Conservation (phyloP, 2,888 invertebrate species). For the Euproctis similis region DNA sequence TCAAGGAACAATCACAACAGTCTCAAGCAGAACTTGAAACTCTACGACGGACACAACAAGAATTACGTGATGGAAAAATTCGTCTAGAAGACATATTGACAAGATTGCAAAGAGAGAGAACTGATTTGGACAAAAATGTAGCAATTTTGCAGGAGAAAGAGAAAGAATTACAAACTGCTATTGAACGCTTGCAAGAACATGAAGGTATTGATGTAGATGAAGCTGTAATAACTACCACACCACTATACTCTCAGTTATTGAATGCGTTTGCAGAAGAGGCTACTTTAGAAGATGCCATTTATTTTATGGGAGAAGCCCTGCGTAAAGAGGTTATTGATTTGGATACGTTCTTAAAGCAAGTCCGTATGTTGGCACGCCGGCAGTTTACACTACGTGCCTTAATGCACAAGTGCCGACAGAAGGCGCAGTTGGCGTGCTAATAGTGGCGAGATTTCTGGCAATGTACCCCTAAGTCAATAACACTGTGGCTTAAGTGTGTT, state of each 20-base stretch:
- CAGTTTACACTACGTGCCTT: constrained; percentile 97
- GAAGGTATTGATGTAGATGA: constrained; percentile 95
- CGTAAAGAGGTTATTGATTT: constrained; percentile 94
- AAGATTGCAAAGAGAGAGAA: constrained; percentile 85
- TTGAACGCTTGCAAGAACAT: constrained; percentile 84
- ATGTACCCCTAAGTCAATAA: constrained; percentile 14
- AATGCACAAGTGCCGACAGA: constrained; percentile 97
- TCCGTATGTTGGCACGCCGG: constrained; percentile 93
- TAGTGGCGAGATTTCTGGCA: constrained; percentile 26
- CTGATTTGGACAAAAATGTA: constrained; percentile 89
- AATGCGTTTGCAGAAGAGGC: constrained; percentile 98
- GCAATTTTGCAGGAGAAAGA: constrained; percentile 89
- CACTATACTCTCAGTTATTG: constrained; percentile 95
- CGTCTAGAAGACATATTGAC: constrained; percentile 87
- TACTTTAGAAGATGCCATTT: constrained; percentile 98
- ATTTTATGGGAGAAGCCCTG: constrained; percentile 96
- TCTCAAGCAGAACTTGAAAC: constrained; percentile 94
- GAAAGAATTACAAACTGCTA: constrained; percentile 87
- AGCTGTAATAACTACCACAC: constrained; percentile 96
- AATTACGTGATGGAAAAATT: constrained; percentile 87
- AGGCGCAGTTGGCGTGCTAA: constrained; percentile 89
- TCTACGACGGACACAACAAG: constrained; percentile 88
- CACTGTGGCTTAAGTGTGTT: constrained; percentile 4
- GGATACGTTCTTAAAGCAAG: constrained; percentile 97
- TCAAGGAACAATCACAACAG: constrained; percentile 93